Base-by-base conservation (phyloP, 2,888 invertebrate genomes). In the Lysandra coridon region DNA sequence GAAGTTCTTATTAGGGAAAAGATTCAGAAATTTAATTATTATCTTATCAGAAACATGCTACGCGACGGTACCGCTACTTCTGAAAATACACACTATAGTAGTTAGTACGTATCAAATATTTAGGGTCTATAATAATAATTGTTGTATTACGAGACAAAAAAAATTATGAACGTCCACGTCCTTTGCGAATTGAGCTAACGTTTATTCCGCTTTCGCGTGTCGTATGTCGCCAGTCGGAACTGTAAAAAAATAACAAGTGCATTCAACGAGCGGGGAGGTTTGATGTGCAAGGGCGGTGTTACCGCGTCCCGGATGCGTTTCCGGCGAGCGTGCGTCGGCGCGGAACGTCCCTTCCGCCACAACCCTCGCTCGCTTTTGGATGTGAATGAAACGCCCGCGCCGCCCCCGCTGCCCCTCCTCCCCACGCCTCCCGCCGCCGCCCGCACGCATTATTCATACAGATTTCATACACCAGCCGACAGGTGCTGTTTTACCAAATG, bases 261-360 rank as follows among this genome's bases (percentile, higher is more conserved):
- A 79, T 79, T 79, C 81, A 81, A 82, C 79, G 81, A 81, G 82
- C 82, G 84, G 87, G 87, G 86, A 87, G 88, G 88, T 85, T 85
- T 85, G 84, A 86, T 86, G 86, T 83, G 81, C 89, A 89, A 89
- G 87, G 88, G 88, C 84, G 83, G 85, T 88, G 90, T 88, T 86
- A 89, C 91, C 91, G 87, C 92, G 92, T 92, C 92, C 94, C 93
- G 94, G 94, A 93, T 91, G 93, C 89, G 86, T 89, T 89, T 94
- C 94, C 94, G 94, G 90, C 87, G 88, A 86, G 87, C 87, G 90
- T 86, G 92, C 91, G 89, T 87, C 88, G 89, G 89, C 88, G 92
- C 90, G 90, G 89, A 92, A 92, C 93, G 92, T 89, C 91, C 90
- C 91, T 92, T 93, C 93, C 94, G 92, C 88, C 89, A 87, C 91